Conservation (phyloP, 2,888 invertebrate species). For the Eupithecia inturbata region DNA sequence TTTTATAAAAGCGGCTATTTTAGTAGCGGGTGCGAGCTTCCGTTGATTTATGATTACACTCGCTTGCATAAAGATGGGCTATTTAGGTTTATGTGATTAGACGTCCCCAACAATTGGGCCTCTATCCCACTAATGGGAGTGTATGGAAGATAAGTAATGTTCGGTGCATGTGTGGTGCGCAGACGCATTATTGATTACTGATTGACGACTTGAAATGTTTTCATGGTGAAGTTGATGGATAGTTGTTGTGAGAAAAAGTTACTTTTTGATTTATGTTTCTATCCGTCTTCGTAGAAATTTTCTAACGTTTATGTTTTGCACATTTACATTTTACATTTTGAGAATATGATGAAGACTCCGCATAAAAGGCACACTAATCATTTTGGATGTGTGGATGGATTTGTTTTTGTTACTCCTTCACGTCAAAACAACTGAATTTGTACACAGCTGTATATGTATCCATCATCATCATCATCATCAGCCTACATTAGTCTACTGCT, state of each 20-base stretch:
- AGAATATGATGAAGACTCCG: too few species aligned
- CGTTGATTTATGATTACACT: constrained; percentile 69
- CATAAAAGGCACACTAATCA: background rate
- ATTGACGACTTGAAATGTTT: constrained; percentile 65
- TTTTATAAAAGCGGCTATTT: constrained; percentile 64
- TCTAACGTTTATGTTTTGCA: background rate
- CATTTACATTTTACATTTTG: too few species aligned
- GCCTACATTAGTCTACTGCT: too few species aligned
- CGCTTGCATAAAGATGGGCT: constrained; percentile 45
- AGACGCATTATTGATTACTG: constrained; percentile 65
- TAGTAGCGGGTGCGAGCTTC: constrained; percentile 60
- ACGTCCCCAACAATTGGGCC: constrained; percentile 62
- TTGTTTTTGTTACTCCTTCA: background rate
- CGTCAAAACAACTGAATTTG: background rate
- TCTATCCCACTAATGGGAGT: constrained; percentile 67
- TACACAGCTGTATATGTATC: too few species aligned
- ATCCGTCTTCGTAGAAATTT: constrained; percentile 8
- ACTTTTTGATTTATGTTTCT: constrained; percentile 42
- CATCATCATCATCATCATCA: too few species aligned
- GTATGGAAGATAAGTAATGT: constrained; percentile 68
- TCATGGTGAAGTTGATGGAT: constrained; percentile 44
- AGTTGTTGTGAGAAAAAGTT: constrained; percentile 35
- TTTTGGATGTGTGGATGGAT: background rate
- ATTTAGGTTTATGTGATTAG: constrained; percentile 55
- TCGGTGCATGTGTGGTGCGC: constrained; percentile 60